phyloP scores from a whole-genome alignment of 2,113 vertebrate genomes.

The Pycnonotus jocosus region DNA sequence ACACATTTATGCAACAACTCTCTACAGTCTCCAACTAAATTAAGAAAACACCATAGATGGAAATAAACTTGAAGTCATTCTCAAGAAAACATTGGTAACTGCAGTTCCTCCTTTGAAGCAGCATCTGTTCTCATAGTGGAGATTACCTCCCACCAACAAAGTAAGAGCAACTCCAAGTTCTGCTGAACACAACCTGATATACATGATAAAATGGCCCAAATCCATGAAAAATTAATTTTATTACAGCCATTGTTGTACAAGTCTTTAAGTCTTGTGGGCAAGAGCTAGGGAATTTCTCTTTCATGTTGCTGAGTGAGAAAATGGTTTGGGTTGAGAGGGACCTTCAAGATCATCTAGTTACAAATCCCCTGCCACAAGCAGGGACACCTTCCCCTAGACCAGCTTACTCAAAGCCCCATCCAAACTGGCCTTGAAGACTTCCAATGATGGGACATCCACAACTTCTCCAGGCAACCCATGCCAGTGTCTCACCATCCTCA shows the following conservation, averaged over 20 bases:
- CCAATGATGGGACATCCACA: background rate
- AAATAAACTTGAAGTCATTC: background rate
- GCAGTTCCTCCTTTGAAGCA: background rate
- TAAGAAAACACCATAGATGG: background rate
- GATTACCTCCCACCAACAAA: background rate
- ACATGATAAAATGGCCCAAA: background rate
- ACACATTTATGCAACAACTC: background rate
- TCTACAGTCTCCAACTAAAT: background rate
- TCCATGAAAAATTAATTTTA: background rate
- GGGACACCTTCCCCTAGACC: background rate
- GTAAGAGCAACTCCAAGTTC: background rate
- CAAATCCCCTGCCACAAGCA: background rate
- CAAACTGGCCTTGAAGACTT: background rate
- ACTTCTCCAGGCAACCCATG: background rate
- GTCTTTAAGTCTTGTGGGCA: background rate
- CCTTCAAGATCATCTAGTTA: background rate
- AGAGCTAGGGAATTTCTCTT: background rate
- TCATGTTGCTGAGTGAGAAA: background rate
- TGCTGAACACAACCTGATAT: background rate
- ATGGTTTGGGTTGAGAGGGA: background rate
- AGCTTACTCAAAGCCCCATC: background rate
- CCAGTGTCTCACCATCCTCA: background rate
- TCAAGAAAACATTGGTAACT: background rate
- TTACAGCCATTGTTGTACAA: background rate
- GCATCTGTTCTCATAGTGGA: background rate